phyloP scores from a whole-genome alignment of 2,797 vertebrate genomes.

The Prunella strophiata region DNA sequence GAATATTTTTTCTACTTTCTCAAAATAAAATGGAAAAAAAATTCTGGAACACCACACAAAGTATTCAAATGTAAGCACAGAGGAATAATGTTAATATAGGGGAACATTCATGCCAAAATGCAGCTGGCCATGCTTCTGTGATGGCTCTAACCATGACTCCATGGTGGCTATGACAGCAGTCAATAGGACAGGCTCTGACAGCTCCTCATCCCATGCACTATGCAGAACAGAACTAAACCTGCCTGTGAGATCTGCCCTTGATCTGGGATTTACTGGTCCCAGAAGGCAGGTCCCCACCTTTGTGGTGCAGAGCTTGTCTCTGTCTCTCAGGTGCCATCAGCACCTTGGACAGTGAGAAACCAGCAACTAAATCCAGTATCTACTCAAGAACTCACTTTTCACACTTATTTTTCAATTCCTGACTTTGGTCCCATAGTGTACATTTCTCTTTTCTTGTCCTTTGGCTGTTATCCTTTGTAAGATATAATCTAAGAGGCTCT shows the following conservation, averaged over 20 bases:
- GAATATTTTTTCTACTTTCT: not conserved
- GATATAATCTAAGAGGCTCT: not conserved
- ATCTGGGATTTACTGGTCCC: not conserved
- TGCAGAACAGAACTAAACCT: not conserved
- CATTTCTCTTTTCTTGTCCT: not conserved
- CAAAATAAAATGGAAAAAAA: not conserved
- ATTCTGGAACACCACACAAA: not conserved
- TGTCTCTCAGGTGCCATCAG: not conserved
- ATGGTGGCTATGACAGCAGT: not conserved
- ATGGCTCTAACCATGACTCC: not conserved
- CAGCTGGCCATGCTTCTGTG: not conserved
- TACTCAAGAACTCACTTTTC: not conserved
- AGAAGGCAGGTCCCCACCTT: not conserved
- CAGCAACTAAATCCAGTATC: not conserved
- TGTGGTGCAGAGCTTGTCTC: rapidly evolving
- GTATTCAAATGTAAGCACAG: not conserved
- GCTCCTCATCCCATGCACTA: not conserved
- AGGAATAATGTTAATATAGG: not conserved
- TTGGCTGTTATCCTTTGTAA: not conserved
- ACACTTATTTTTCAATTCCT: not conserved
- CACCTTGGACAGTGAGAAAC: constrained; percentile 55
- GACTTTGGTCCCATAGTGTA: not conserved
- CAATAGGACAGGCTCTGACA: not conserved
- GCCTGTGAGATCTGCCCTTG: not conserved
- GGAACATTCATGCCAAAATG: not conserved